Percentiles rank a stretch among this genome's conserved stretches.
Conservation (phyloP, 1,140 invertebrate genomes). For the Amphibalanus amphitrite region DNA sequence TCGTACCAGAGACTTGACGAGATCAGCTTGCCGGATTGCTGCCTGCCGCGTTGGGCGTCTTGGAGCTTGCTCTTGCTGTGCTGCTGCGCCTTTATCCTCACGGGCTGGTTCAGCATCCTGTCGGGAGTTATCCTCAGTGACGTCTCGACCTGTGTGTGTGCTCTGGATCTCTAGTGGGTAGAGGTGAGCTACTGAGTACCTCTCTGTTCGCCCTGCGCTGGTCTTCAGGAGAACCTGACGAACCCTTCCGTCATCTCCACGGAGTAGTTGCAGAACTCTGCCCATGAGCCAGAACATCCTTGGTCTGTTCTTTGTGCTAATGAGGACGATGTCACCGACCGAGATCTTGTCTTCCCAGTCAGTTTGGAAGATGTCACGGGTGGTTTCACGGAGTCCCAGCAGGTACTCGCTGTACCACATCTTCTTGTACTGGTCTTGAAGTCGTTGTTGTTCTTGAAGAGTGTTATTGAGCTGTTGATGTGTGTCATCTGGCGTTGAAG, state of each 20-base stretch:
- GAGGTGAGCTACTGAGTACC: neutral
- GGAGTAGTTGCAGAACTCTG: neutral
- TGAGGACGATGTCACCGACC: neutral
- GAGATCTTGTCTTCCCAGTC: neutral
- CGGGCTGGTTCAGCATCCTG: too few relatives aligned
- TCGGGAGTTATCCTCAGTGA: too few relatives aligned
- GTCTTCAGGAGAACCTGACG: neutral
- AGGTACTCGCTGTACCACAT: neutral
- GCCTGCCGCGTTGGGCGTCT: too few relatives aligned
- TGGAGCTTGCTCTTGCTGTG: too few relatives aligned
- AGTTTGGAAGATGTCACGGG: neutral
- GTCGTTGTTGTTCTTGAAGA: neutral
- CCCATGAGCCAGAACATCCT: neutral
- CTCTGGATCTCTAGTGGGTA: neutral
- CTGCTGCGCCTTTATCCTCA: too few relatives aligned
- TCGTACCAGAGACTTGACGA: too few relatives aligned
- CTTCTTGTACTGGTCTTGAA: neutral
- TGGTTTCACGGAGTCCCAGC: neutral
- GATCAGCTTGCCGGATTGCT: too few relatives aligned
- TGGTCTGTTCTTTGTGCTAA: neutral
- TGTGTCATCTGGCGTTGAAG: neutral
- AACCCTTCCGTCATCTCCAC: neutral
- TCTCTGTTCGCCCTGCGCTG: neutral
- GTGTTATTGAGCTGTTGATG: neutral
- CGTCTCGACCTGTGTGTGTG: neutral